Conservation (phyloP, 2,888 invertebrate species). For the Hipparchia semele region DNA sequence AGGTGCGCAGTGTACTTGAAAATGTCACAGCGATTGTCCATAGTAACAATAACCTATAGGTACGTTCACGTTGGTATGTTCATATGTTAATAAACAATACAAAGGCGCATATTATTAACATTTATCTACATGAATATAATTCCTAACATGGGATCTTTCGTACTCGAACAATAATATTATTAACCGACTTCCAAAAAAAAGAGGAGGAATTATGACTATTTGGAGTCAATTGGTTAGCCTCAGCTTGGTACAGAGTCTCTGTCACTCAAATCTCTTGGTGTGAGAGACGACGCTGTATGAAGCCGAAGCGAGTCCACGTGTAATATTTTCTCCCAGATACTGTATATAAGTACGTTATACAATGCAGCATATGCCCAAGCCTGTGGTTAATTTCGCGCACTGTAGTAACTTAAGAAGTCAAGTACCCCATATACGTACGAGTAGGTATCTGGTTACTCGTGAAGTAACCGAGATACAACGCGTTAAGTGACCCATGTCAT, state of each 20-base stretch:
- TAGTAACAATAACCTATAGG: not conserved
- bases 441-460: not conserved
- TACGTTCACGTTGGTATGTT: no score
- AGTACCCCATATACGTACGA: constrained; percentile 1
- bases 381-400: constrained; percentile 13
- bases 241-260: no score
- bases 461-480: not conserved
- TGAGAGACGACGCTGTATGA: no score
- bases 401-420: constrained; percentile 3
- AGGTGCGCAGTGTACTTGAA: not conserved
- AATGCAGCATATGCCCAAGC: not conserved
- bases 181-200: not conserved
- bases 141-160: no score
- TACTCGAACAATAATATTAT: not conserved
- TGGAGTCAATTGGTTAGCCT: no score
- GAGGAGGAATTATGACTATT: no score
- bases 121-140: no score
- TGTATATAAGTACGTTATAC: not conserved
- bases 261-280: no score
- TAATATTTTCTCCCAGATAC: no score
- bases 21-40: constrained; percentile 1
- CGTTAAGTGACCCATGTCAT: not conserved
- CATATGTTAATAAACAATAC: not conserved
- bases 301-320: no score
- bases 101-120: not conserved